Conservation (phyloP, 1,140 invertebrate species). For the Drosophila rhopaloa region DNA sequence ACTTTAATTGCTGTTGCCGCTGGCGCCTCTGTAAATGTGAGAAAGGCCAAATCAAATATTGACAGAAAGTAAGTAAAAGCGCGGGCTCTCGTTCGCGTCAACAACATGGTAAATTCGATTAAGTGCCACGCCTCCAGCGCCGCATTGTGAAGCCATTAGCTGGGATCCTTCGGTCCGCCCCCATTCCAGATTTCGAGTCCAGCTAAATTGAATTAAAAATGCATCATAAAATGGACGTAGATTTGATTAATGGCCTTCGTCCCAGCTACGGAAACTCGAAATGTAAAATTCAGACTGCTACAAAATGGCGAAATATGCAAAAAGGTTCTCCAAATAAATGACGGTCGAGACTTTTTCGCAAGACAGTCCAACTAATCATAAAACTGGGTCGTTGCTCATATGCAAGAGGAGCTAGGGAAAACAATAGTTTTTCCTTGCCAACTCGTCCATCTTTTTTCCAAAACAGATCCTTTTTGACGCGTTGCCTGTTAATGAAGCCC, state of each 20-base stretch:
- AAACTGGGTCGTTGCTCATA: slow-evolving; percentile 37
- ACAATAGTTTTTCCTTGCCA: not conserved
- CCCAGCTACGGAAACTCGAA: slow-evolving; percentile 30
- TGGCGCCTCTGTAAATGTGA: slow-evolving; percentile 53
- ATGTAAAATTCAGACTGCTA: slow-evolving; percentile 30
- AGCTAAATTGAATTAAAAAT: slow-evolving; percentile 78
- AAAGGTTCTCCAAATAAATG: slow-evolving; percentile 67
- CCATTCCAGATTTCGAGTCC: not conserved
- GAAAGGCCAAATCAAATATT: slow-evolving; percentile 80
- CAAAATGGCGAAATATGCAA: slow-evolving; percentile 33
- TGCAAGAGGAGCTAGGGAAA: not conserved
- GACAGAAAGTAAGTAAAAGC: slow-evolving; percentile 74
- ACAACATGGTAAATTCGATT: slow-evolving; percentile 68
- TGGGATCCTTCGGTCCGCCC: slow-evolving; percentile 24
- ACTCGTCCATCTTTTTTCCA: slow-evolving; percentile 4
- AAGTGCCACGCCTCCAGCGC: slow-evolving; percentile 60
- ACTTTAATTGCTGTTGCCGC: slow-evolving; percentile 67
- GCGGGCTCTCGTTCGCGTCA: slow-evolving; percentile 10
- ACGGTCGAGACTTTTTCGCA: slow-evolving; percentile 34
- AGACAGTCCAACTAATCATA: slow-evolving; percentile 68
- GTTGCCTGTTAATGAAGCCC: slow-evolving; percentile 62
- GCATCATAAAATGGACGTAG: slow-evolving; percentile 74
- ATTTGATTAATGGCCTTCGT: slow-evolving; percentile 72
- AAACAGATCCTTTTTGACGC: slow-evolving; percentile 10
- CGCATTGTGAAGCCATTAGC: slow-evolving; percentile 54